phyloP scores from a whole-genome alignment of 2,797 vertebrate genomes.

The Halcyon chelicuti region DNA sequence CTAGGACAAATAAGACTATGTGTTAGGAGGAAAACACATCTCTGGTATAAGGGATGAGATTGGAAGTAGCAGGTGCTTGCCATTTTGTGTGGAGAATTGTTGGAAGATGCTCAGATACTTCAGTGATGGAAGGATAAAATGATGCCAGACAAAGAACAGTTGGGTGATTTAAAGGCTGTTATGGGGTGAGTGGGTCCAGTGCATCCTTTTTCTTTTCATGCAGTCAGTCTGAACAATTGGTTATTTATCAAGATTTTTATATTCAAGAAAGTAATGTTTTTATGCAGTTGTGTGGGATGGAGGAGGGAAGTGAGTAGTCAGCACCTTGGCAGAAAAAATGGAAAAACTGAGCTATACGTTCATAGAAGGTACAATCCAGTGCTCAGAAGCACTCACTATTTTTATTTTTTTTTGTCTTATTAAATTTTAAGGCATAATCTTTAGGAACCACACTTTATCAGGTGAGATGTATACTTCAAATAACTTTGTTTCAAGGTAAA shows the following conservation, averaged over 20 bases:
- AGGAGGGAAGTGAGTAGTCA: not conserved
- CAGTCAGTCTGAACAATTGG: not conserved
- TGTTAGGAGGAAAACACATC: not conserved
- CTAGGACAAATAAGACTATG: not conserved
- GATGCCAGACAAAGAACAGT: not conserved
- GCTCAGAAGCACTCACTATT: not conserved
- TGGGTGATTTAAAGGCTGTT: not conserved
- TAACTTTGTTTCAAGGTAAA: not conserved
- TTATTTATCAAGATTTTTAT: too few relatives aligned
- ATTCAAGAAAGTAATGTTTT: too few relatives aligned
- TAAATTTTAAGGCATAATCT: not conserved
- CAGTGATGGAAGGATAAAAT: not conserved
- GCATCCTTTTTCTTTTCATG: not conserved
- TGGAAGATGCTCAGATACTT: not conserved
- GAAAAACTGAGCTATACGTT: not conserved
- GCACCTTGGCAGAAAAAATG: not conserved
- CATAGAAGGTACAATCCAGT: not conserved
- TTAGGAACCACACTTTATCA: not conserved
- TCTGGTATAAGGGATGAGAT: not conserved
- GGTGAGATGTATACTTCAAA: not conserved
- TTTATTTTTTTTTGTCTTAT: not conserved
- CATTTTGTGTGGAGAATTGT: not conserved
- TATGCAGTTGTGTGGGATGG: not conserved
- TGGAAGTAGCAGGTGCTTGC: not conserved
- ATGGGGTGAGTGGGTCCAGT: not conserved